phyloP scores from a whole-genome alignment of 2,797 vertebrate species.

The Lacerta bilineata region DNA sequence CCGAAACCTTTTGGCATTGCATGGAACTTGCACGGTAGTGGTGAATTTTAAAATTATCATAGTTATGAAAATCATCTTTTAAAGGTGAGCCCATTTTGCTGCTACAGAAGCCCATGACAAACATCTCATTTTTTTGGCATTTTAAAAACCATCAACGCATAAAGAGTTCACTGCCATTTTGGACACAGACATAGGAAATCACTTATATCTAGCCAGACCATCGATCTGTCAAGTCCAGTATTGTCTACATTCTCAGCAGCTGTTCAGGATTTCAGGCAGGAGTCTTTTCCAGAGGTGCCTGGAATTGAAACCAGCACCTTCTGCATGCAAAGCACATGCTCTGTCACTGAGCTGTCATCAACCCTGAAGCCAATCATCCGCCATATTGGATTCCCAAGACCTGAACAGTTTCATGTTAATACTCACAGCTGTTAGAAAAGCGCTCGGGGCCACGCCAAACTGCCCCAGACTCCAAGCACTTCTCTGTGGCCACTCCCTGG shows the following conservation, averaged over 20 bases:
- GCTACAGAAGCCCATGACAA: neutral
- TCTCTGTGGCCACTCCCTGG: no score
- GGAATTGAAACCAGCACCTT: neutral
- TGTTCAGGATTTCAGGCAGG: neutral
- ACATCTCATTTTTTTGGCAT: neutral
- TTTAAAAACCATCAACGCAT: neutral
- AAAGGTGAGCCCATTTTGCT: neutral
- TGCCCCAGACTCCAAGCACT: no score
- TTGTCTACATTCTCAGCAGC: neutral
- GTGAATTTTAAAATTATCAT: neutral
- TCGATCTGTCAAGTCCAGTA: no score
- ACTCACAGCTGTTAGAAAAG: neutral
- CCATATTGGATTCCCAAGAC: no score
- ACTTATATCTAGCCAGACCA: neutral
- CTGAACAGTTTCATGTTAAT: neutral
- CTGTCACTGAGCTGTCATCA: no score
- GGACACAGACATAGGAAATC: neutral
- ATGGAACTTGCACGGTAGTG: neutral
- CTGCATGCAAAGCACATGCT: neutral
- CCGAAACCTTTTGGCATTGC: neutral
- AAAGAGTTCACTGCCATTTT: neutral
- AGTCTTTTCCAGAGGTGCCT: neutral
- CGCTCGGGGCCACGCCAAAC: no score
- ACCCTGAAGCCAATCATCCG: neutral
- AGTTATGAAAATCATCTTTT: neutral